phyloP scores from a whole-genome alignment of 2,888 invertebrate genomes.

The Ephialtes manifestator region DNA sequence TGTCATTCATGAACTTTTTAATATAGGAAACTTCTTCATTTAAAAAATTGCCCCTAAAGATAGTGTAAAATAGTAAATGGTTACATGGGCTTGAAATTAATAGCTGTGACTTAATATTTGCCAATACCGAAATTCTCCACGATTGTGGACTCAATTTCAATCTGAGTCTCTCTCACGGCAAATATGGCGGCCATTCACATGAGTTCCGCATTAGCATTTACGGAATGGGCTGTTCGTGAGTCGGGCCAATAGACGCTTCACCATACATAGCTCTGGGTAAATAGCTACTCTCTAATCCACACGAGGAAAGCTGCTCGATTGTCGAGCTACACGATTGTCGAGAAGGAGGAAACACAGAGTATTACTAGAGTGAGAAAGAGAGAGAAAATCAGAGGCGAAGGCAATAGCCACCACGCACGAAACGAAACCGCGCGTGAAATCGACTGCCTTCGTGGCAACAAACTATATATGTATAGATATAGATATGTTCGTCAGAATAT shows the following conservation, averaged over 20 bases:
- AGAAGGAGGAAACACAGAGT: not conserved
- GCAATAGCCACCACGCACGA: constrained; percentile 57
- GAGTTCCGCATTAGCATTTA: constrained; percentile 62
- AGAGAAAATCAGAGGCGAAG: constrained; percentile 20
- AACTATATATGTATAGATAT: constrained; percentile 7
- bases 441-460: constrained; percentile 13
- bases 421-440: constrained; percentile 45
- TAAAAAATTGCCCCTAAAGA: no score
- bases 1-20: no score
- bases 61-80: no score
- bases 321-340: constrained; percentile 26
- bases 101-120: no score
- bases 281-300: constrained; percentile 26
- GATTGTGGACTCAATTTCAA: not conserved
- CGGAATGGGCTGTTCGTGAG: constrained; percentile 44
- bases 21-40: no score
- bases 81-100: no score
- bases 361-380: not conserved
- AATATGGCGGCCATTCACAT: constrained; percentile 32
- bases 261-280: not conserved
- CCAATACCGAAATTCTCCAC: no score
- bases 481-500: not conserved
- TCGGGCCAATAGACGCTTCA: constrained; percentile 27
- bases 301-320: constrained; percentile 13
- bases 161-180: not conserved